Percentiles rank a stretch among this genome's conserved stretches.
Evolutionary conservation across 92 coral and sea anemone species (phyloP).

Genomic region (Parazoanthus swiftii): DNA sequence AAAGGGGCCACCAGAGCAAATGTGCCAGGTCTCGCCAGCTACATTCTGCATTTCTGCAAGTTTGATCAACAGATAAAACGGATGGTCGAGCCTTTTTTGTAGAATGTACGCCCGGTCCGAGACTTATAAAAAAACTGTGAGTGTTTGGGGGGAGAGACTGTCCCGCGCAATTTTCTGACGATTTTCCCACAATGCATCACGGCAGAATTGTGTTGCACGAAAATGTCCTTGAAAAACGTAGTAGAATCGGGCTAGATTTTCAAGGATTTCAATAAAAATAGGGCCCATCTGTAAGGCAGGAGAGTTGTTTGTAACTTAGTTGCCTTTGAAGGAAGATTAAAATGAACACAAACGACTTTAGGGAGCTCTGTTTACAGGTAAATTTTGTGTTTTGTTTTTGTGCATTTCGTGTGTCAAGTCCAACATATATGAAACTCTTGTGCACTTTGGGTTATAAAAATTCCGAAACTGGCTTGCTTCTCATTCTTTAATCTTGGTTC

Average conservation of each 20-base stretch:
- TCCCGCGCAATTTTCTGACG: constrained; percentile 8
- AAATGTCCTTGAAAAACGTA: not conserved
- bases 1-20: constrained; percentile 22
- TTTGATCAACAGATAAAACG: constrained; percentile 12
- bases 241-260: constrained; percentile 15
- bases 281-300: constrained; percentile 20
- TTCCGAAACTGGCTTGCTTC: constrained; percentile 17
- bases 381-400: constrained; percentile 14
- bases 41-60: constrained; percentile 25
- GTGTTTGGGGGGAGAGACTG: constrained; percentile 3
- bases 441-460: constrained; percentile 22
- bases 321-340: constrained; percentile 16
- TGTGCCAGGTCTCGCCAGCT: constrained; percentile 24
- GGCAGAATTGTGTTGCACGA: constrained; percentile 7
- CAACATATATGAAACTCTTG: constrained; percentile 19
- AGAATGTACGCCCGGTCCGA: constrained; percentile 4
- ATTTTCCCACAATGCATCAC: constrained; percentile 1
- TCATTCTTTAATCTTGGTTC: constrained; percentile 24
- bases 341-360: constrained; percentile 12
- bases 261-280: constrained; percentile 10
- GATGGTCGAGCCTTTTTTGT: not conserved
- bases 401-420: constrained; percentile 33
- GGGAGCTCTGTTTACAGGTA: constrained; percentile 22
- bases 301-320: constrained; percentile 22
- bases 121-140: constrained; percentile 23